Conservation (phyloP, 2,113 vertebrate species). For the Phocoena phocoena region DNA sequence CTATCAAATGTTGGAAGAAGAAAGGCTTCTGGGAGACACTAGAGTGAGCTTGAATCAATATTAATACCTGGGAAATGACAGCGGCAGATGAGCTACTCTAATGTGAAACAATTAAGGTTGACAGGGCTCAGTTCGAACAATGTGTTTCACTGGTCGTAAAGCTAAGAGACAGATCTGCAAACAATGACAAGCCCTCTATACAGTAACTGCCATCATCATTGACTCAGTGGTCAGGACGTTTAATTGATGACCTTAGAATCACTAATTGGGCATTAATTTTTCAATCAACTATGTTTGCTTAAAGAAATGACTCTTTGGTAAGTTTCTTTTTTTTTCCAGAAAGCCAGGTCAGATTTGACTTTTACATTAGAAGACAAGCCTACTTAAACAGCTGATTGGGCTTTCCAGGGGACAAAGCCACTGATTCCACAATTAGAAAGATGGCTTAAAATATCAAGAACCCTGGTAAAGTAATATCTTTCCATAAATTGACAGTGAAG, state of each 20-base stretch:
- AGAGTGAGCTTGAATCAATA: conserved; percentile 49
- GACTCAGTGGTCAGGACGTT: background rate
- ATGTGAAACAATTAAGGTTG: conserved; percentile 49
- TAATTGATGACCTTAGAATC: conserved; percentile 34
- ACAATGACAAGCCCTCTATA: background rate
- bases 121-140: conserved; percentile 51
- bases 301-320: conserved; percentile 23
- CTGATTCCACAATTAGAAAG: conserved; percentile 50
- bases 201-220: background rate
- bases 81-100: background rate
- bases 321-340: background rate
- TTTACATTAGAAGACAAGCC: background rate
- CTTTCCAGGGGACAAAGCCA: conserved; percentile 22
- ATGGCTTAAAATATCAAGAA: conserved; percentile 55
- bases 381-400: conserved; percentile 11
- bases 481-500: conserved; percentile 61
- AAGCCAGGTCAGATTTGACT: background rate
- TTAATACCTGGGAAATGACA: conserved; percentile 59
- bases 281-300: conserved; percentile 11
- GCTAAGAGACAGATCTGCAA: conserved; percentile 49
- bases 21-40: conserved; percentile 32
- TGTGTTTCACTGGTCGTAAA: conserved; percentile 51
- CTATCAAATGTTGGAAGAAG: conserved; percentile 14
- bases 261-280: conserved; percentile 47
- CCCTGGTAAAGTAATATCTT: conserved; percentile 49